phyloP scores from a whole-genome alignment of 2,888 invertebrate genomes.

The Nemapogon koenigi region DNA sequence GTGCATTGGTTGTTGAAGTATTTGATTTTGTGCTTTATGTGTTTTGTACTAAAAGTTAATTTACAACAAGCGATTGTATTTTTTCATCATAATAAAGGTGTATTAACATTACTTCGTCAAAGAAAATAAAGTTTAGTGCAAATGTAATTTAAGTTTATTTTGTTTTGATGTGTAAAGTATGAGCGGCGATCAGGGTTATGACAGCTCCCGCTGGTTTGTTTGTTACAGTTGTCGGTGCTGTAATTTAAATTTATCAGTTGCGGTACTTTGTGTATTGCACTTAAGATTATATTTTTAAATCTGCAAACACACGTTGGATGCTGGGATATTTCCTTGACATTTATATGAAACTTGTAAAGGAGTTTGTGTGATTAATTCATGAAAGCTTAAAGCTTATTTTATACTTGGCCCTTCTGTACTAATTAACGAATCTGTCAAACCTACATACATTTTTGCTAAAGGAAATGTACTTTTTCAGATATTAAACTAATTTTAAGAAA shows the following conservation, averaged over 20 bases:
- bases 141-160: conserved; percentile 20
- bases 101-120: no score
- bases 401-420: no score
- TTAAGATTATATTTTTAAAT: neutral
- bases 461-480: no score
- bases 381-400: no score
- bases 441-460: no score
- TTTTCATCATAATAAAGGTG: no score
- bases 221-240: conserved; percentile 35
- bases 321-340: no score
- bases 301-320: neutral
- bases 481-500: no score
- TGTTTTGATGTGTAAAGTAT: conserved; percentile 15
- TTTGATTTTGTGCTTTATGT: neutral
- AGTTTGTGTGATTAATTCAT: no score
- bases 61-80: no score
- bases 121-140: conserved; percentile 17
- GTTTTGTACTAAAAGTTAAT: neutral
- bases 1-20: neutral
- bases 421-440: no score
- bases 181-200: conserved; percentile 15
- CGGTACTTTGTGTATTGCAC: conserved; percentile 15
- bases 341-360: no score
- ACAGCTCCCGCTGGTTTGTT: conserved; percentile 38
- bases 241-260: conserved; percentile 36